Conservation (phyloP, 1,140 invertebrate genomes). For the Drosophila arawakana region DNA sequence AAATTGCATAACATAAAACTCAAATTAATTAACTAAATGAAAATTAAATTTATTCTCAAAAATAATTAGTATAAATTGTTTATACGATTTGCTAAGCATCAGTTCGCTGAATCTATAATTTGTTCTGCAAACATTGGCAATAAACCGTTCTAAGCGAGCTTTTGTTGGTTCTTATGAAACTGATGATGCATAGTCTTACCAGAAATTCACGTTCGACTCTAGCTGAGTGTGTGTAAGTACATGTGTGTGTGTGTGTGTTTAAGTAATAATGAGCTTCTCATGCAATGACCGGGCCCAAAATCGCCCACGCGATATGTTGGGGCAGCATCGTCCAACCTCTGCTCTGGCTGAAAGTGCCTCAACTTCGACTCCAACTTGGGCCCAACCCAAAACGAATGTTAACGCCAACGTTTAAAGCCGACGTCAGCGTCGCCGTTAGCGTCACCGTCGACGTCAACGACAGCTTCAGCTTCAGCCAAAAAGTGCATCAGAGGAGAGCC, state of each 20-base stretch:
- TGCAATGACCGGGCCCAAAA: constrained; percentile 64
- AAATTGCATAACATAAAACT: too few relatives aligned
- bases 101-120: too few relatives aligned
- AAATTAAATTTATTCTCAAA: too few relatives aligned
- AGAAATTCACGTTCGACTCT: constrained; percentile 1
- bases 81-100: too few relatives aligned
- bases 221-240: constrained; percentile 6
- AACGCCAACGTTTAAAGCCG: constrained; percentile 31
- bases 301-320: constrained; percentile 67
- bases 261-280: constrained; percentile 60
- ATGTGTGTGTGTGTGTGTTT: constrained; percentile 46
- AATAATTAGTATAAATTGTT: too few relatives aligned
- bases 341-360: not conserved
- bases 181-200: not conserved
- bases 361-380: constrained; percentile 26
- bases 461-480: constrained; percentile 10
- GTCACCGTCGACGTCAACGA: constrained; percentile 12
- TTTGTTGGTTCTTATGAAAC: not conserved
- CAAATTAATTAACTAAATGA: too few relatives aligned
- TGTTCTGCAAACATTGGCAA: too few relatives aligned
- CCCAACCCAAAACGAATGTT: constrained; percentile 45
- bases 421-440: constrained; percentile 30
- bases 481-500: constrained; percentile 17
- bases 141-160: constrained; percentile 1
- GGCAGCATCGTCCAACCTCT: constrained; percentile 28